phyloP scores from a whole-genome alignment of 1,140 invertebrate species.

The Cecropterus lyciades region DNA sequence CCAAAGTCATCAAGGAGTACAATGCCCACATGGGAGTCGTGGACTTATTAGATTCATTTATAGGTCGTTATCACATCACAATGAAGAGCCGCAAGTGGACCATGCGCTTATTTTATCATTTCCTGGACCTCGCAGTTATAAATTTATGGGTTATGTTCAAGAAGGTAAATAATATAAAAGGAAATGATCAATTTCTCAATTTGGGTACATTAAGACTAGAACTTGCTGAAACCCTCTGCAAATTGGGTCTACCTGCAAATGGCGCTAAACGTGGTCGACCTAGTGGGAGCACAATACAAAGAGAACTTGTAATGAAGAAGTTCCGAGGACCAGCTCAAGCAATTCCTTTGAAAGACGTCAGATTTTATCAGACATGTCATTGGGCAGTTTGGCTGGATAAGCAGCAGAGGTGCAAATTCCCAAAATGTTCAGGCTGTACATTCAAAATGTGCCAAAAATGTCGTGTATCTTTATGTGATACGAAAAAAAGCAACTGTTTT shows the following conservation, averaged over 20 bases:
- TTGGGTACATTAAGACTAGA: constrained; percentile 54
- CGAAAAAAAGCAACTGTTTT: constrained; percentile 62
- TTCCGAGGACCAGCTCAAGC: constrained; percentile 54
- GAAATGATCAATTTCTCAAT: constrained; percentile 50
- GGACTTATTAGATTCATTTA: constrained; percentile 69
- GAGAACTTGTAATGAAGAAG: constrained; percentile 58
- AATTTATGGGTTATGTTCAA: constrained; percentile 59
- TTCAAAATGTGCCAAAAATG: constrained; percentile 62
- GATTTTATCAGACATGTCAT: constrained; percentile 57
- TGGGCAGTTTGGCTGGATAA: constrained; percentile 58
- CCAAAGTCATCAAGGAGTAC: constrained; percentile 77
- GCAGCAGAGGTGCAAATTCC: constrained; percentile 61
- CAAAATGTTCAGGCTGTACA: constrained; percentile 56
- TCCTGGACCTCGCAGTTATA: constrained; percentile 55
- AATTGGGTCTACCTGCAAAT: constrained; percentile 58
- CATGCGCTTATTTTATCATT: constrained; percentile 68
- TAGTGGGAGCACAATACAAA: constrained; percentile 52
- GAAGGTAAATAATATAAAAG: constrained; percentile 55
- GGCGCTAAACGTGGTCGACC: constrained; percentile 54
- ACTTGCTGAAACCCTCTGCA: constrained; percentile 53
- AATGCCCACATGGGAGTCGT: constrained; percentile 82
- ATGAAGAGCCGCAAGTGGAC: constrained; percentile 75
- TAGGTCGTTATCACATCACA: constrained; percentile 69
- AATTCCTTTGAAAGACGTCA: constrained; percentile 55
- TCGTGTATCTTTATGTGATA: constrained; percentile 64